Evolutionary conservation across 1,140 invertebrate genomes (phyloP).

Genomic region (Planococcus citri): DNA sequence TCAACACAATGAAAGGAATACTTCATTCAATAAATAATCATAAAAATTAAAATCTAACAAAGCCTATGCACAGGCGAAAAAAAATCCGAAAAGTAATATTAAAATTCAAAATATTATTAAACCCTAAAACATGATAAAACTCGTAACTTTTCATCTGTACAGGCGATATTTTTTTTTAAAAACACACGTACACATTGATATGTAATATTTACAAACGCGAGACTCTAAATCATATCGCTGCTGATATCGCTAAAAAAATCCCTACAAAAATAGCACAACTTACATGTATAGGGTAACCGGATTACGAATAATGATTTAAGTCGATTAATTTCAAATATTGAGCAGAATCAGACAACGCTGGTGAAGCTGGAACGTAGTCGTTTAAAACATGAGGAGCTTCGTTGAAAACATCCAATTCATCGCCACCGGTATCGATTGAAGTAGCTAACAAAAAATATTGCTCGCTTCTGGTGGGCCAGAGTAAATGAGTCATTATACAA

Average conservation of each 20-base stretch:
- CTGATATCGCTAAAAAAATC: no score
- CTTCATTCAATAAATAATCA: no score
- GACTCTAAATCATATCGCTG: background rate
- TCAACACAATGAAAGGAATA: no score
- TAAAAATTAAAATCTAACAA: no score
- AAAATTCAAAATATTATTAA: no score
- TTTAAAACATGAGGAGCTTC: conserved; percentile 79
- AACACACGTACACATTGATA: background rate
- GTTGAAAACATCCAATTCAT: conserved; percentile 82
- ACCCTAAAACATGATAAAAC: no score
- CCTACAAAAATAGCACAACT: background rate
- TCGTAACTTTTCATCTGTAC: no score
- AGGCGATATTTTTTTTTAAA: background rate
- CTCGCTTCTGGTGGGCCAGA: conserved; percentile 83
- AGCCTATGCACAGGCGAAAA: no score
- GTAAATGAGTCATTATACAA: conserved; percentile 80
- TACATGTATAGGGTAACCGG: background rate
- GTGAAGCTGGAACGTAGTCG: conserved; percentile 28
- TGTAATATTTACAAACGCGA: background rate
- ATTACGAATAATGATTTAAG: background rate
- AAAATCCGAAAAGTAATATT: no score
- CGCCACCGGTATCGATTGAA: conserved; percentile 48
- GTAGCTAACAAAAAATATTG: conserved; percentile 75
- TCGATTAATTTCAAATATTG: background rate
- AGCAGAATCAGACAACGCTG: background rate